Conservation (phyloP, 2,797 vertebrate species). For the Danio kyathit region DNA sequence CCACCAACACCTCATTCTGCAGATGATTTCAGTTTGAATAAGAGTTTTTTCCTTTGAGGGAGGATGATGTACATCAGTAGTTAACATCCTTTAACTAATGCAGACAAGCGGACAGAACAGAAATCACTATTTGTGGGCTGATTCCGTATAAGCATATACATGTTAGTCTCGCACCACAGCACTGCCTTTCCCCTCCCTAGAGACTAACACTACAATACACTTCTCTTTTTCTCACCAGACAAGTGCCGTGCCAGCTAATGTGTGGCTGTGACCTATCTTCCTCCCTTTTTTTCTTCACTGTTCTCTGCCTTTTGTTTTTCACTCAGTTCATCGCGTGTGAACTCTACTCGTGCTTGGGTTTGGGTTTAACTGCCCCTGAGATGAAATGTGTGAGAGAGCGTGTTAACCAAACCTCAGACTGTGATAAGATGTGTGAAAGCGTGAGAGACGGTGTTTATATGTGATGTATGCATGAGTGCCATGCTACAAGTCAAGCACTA, state of each 20-base stretch:
- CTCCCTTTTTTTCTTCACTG: not conserved
- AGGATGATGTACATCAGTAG: conserved; percentile 31
- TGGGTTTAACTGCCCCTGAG: conserved; percentile 22
- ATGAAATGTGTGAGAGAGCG: conserved; percentile 30
- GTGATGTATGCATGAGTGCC: conserved; percentile 13
- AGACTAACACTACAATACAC: conserved; percentile 73
- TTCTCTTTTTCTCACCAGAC: conserved; percentile 67
- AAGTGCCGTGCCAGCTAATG: conserved; percentile 75
- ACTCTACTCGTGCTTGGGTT: conserved; percentile 6
- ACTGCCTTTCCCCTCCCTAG: conserved; percentile 37
- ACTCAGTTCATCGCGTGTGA: conserved; percentile 45
- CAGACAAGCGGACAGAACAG: not conserved
- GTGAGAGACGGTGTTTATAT: conserved; percentile 37
- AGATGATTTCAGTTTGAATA: conserved; percentile 27
- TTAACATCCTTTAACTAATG: conserved; percentile 20
- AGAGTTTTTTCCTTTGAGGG: conserved; percentile 36
- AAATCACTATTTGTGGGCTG: conserved; percentile 66
- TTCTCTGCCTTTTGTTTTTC: conserved; percentile 14
- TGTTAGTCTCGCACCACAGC: conserved; percentile 15
- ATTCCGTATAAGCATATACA: conserved; percentile 12
- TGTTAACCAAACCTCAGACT: conserved; percentile 21
- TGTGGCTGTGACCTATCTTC: conserved; percentile 75
- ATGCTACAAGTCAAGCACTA: conserved; percentile 57
- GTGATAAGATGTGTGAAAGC: conserved; percentile 34
- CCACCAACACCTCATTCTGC: conserved; percentile 34